Evolutionary conservation across 2,888 invertebrate genomes (phyloP).

Genomic region (Lycaena phlaeas): DNA sequence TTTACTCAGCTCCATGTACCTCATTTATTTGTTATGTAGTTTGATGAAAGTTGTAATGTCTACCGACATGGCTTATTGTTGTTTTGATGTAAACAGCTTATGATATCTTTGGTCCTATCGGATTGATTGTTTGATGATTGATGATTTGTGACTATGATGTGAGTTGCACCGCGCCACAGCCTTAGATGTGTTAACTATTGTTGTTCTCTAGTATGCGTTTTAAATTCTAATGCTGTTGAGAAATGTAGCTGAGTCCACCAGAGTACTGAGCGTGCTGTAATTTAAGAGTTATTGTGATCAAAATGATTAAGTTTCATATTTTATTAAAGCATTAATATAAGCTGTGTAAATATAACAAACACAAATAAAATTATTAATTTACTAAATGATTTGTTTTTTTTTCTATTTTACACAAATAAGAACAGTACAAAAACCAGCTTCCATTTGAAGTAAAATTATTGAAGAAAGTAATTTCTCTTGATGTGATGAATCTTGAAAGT

Average conservation of each 20-base stretch:
- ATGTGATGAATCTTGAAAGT: no score
- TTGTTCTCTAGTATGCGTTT: conserved; percentile 37
- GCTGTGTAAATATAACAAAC: conserved; percentile 66
- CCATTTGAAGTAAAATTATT: no score
- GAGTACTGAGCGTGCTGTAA: conserved; percentile 23
- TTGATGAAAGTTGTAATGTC: no score
- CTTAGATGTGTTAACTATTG: conserved; percentile 54
- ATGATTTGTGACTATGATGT: no score
- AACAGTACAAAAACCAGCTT: no score
- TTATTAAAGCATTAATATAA: conserved; percentile 57
- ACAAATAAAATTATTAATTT: conserved; percentile 70
- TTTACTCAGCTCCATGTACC: no score
- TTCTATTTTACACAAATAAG: conserved; percentile 9
- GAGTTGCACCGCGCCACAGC: conserved; percentile 32
- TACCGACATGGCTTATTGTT: no score
- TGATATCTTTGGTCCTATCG: no score
- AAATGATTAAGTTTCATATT: conserved; percentile 67
- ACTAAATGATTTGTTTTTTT: conserved; percentile 42
- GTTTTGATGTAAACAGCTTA: no score
- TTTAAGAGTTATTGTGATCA: conserved; percentile 58
- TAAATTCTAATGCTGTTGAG: conserved; percentile 46
- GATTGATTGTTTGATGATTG: no score
- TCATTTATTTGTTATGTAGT: no score
- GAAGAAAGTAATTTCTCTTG: no score
- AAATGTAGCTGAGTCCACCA: conserved; percentile 15